Evolutionary conservation across 2,797 vertebrate species (phyloP), one percentile per base, ranked within the genome.

Genomic region (Thalassophryne amazonica): DNA sequence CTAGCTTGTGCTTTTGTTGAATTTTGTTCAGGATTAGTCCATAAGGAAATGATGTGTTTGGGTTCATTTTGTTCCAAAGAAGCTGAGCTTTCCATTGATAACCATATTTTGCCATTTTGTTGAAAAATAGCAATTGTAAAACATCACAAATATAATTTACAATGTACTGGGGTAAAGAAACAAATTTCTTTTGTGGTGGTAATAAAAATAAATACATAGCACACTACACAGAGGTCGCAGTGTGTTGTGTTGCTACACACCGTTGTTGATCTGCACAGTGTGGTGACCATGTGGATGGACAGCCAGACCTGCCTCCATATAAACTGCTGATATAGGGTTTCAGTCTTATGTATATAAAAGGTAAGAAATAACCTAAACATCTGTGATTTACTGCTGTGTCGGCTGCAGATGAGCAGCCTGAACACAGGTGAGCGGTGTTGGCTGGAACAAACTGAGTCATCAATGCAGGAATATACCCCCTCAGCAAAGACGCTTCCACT

Each of bases 221-320:
- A 47, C 48, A 33, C 30, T 64, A 41, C 16, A 49, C 62, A 36
- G 62, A 34, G 68, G 1, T 34, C 52, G 27, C 56, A 39, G 49
- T 64, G 69, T 61, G 63, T 62, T 61, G 55, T 67, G 66, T 73
- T 60, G 33, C 71, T 43, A 23, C 3, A 65, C 42, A 34, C 72
- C 77, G 72, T 73, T 76, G 77, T 59, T 51, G 16, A 53, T 61
- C 52, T 43, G 57, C 13, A 35, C 69, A 64, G 57, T 68, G 65
- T 64, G 61, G 69, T 56, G 63, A 42, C 65, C 73, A 63, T 78
- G 69, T 63, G 64, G 59, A 73, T 73, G 71, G 59, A 40, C 69
- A 77, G 61, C 68, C 60, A 58, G 7, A 28, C 50, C 67, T 61
- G 36, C 74, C 68, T 61, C 62, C 82, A 68, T 51, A 76, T 71